Evolutionary conservation across 1,140 invertebrate genomes (phyloP).

Genomic region (Antheraea mylitta): DNA sequence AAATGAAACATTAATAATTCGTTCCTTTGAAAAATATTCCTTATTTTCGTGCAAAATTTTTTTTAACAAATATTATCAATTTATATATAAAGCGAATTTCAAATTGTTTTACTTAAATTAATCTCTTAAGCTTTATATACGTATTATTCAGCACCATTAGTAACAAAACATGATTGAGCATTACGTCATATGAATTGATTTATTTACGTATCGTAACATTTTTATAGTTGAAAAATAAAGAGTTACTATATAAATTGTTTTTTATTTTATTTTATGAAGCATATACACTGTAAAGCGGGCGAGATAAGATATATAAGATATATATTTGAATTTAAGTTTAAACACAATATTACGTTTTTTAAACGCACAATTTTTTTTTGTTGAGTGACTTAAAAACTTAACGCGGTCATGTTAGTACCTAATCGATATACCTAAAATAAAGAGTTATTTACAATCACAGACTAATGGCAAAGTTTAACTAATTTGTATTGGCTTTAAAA

Average conservation of each 20-base stretch:
- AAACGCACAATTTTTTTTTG: neutral
- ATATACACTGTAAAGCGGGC: no score
- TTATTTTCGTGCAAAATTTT: neutral
- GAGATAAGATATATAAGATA: no score
- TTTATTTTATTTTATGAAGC: neutral
- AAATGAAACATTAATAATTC: neutral
- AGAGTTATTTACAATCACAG: conserved; percentile 33
- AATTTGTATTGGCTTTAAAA: conserved; percentile 1
- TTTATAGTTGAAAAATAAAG: neutral
- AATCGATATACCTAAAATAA: conserved; percentile 12
- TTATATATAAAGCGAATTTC: no score
- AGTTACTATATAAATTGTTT: conserved; percentile 4
- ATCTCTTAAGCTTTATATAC: neutral
- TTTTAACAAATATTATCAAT: neutral
- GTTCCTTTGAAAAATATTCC: neutral
- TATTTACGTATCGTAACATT: no score
- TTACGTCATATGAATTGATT: neutral
- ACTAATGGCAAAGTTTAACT: conserved; percentile 16
- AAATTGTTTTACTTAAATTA: neutral
- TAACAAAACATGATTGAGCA: conserved; percentile 1
- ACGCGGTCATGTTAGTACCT: conserved; percentile 22
- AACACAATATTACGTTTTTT: neutral
- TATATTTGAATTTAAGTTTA: neutral
- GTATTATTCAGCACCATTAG: neutral
- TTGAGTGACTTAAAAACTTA: neutral